Conservation (phyloP, 2,888 invertebrate species). For the Cephus nigrinus region DNA sequence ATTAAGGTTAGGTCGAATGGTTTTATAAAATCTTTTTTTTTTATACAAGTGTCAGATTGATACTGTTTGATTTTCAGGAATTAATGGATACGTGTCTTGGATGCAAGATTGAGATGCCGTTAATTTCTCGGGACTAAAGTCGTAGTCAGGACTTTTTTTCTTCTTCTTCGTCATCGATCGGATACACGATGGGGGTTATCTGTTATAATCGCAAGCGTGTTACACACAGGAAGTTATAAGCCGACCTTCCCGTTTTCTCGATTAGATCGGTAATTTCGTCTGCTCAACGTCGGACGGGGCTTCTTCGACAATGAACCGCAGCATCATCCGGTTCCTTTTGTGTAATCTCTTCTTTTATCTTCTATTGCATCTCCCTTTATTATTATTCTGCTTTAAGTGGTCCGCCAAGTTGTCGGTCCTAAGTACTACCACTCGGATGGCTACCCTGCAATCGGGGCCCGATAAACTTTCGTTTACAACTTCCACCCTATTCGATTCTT, state of each 20-base stretch:
- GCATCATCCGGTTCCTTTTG: constrained; percentile 41
- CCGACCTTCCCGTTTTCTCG: constrained; percentile 19
- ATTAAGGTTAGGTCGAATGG: no score
- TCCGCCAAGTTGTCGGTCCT: no score
- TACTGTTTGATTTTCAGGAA: no score
- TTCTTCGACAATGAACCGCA: constrained; percentile 34
- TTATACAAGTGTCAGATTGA: no score
- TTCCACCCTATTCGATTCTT: no score
- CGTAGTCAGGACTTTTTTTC: no score
- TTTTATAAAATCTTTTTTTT: no score
- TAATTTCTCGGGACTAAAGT: no score
- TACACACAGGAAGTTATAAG: constrained; percentile 27
- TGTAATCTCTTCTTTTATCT: constrained; percentile 34
- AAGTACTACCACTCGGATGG: constrained; percentile 6
- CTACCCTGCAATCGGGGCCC: neutral
- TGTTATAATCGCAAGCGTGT: neutral
- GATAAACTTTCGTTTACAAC: no score
- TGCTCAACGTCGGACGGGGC: neutral
- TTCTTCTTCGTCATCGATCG: neutral
- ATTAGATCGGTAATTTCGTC: constrained; percentile 37
- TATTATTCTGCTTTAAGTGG: constrained; percentile 10
- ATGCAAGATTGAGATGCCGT: no score
- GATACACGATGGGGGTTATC: neutral
- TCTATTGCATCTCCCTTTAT: constrained; percentile 29
- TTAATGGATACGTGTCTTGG: no score